phyloP scores from a whole-genome alignment of 1,140 invertebrate genomes.

The Hylaeus anthracinus region DNA sequence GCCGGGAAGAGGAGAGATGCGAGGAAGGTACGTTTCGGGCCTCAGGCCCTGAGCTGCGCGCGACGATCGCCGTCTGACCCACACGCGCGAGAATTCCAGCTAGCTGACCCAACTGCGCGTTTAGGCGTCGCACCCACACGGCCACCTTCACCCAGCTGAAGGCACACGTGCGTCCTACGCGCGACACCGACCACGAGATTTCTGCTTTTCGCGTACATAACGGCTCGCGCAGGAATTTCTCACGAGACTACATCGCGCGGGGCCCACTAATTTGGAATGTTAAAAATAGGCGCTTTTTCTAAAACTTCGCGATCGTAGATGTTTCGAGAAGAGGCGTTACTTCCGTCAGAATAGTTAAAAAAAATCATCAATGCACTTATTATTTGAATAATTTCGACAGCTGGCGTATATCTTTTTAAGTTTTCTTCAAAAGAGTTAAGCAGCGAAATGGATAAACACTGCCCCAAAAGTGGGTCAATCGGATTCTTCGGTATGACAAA shows the following conservation, averaged over 20 bases:
- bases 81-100: conserved; percentile 56
- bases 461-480: no score
- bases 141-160: not conserved
- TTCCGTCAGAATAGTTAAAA: no score
- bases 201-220: conserved; percentile 58
- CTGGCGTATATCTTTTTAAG: no score
- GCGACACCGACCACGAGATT: conserved; percentile 13
- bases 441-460: no score
- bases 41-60: conserved; percentile 57
- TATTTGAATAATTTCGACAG: no score
- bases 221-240: conserved; percentile 21
- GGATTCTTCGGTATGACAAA: no score
- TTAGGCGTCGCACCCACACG: conserved; percentile 38
- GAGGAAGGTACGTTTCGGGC: conserved; percentile 29
- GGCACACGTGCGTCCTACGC: conserved; percentile 25
- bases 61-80: conserved; percentile 54
- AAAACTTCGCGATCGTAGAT: no score
- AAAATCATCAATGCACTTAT: no score
- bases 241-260: no score
- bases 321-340: no score
- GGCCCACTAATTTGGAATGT: not conserved
- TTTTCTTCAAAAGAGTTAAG: no score
- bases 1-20: not conserved
- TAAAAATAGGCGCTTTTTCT: no score
- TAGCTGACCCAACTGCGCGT: conserved; percentile 53